Conservation (phyloP, 2,113 vertebrate genomes). For the Dermatemys mawii region DNA sequence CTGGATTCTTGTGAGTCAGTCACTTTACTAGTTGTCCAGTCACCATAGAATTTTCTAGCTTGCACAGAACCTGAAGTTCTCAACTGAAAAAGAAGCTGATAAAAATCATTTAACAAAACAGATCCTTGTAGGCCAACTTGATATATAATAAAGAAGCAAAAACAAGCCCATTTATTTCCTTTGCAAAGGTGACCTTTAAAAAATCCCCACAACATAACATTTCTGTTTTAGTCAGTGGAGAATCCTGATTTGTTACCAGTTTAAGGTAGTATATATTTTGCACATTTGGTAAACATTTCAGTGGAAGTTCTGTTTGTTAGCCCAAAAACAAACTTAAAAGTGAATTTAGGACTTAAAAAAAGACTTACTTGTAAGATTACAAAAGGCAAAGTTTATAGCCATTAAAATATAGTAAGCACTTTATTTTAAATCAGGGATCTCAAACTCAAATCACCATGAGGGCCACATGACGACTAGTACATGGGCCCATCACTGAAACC, state of each 20-base stretch:
- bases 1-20: not conserved
- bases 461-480: too few species aligned
- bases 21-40: not conserved
- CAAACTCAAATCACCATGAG: too few species aligned
- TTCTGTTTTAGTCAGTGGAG: not conserved
- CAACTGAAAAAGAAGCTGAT: not conserved
- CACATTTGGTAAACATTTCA: not conserved
- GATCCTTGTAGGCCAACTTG: not conserved
- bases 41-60: not conserved
- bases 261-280: not conserved
- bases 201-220: not conserved
- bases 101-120: not conserved
- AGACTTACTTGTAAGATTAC: not conserved
- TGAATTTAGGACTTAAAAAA: not conserved
- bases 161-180: not conserved
- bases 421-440: not conserved
- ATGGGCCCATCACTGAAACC: too few species aligned
- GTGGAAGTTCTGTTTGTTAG: not conserved
- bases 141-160: not conserved
- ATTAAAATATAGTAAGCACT: not conserved
- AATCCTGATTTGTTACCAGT: not conserved
- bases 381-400: not conserved
- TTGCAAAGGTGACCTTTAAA: not conserved
- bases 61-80: not conserved
- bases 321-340: not conserved